Evolutionary conservation across 2,888 invertebrate genomes (phyloP).

Genomic region (Eilema depressum): DNA sequence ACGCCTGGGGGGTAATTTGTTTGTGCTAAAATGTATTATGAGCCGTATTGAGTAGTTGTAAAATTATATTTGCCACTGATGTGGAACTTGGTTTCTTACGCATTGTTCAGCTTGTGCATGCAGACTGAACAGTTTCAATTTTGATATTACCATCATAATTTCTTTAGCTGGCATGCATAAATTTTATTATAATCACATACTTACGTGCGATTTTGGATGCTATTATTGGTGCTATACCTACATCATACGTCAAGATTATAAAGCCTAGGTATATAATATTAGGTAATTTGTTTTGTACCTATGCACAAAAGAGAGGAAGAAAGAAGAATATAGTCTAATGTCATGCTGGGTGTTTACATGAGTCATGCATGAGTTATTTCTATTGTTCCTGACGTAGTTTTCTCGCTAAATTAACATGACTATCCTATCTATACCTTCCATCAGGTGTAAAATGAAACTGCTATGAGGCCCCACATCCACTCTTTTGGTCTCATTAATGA

Average conservation of each 20-base stretch:
- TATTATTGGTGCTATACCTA: neutral
- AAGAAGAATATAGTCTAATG: neutral
- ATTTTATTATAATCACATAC: neutral
- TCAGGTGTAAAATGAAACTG: too few species aligned
- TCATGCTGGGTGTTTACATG: neutral
- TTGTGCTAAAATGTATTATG: conserved; percentile 33
- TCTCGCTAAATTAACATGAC: too few species aligned
- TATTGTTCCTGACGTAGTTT: neutral
- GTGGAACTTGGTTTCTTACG: conserved; percentile 47
- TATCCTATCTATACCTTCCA: too few species aligned
- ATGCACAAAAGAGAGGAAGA: neutral
- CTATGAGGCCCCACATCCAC: neutral
- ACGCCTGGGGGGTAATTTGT: conserved; percentile 39
- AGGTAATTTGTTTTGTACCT: neutral
- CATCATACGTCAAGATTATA: neutral
- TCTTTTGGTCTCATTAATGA: neutral
- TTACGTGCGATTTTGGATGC: neutral
- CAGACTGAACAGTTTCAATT: conserved; percentile 19
- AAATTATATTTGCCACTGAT: conserved; percentile 44
- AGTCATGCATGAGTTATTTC: too few species aligned
- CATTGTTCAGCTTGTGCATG: conserved; percentile 28
- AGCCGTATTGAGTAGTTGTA: conserved; percentile 36
- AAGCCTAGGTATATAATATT: too few species aligned
- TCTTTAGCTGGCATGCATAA: neutral
- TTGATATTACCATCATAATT: neutral